phyloP scores from a whole-genome alignment of 2,113 vertebrate species.

The Prunella fulvescens region DNA sequence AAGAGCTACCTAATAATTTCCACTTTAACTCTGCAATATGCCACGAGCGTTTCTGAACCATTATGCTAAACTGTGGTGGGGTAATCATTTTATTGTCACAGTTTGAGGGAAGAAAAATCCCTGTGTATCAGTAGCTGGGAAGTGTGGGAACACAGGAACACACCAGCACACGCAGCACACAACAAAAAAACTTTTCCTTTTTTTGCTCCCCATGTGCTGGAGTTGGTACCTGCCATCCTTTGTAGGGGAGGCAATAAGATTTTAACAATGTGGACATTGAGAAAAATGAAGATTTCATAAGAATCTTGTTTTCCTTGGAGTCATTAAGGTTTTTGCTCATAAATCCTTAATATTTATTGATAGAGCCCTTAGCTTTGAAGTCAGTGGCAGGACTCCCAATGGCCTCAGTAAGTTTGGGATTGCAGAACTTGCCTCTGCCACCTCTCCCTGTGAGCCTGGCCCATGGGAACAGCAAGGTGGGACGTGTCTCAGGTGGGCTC shows the following conservation, averaged over 20 bases:
- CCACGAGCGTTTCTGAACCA: constrained; percentile 82
- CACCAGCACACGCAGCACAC: not conserved
- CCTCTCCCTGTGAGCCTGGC: not conserved
- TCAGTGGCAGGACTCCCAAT: not conserved
- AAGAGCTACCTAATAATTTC: constrained; percentile 85
- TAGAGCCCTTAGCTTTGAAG: not conserved
- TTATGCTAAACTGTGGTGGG: constrained; percentile 83
- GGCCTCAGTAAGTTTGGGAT: not conserved
- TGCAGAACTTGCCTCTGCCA: not conserved
- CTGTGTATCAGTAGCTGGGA: constrained; percentile 63
- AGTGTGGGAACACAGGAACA: constrained; percentile 2
- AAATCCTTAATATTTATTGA: not conserved
- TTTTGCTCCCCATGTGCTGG: not conserved
- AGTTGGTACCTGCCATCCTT: not conserved
- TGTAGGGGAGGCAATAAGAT: not conserved
- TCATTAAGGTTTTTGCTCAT: not conserved
- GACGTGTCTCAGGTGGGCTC: not conserved
- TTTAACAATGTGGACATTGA: not conserved
- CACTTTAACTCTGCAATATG: constrained; percentile 82
- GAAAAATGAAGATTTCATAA: not conserved
- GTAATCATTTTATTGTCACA: constrained; percentile 83
- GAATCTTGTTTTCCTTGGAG: not conserved
- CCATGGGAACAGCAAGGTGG: not conserved
- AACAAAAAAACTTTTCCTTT: constrained; percentile 27
- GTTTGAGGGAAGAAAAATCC: constrained; percentile 78